phyloP scores from a whole-genome alignment of 1,140 invertebrate species.

The Hylaeus anthracinus region DNA sequence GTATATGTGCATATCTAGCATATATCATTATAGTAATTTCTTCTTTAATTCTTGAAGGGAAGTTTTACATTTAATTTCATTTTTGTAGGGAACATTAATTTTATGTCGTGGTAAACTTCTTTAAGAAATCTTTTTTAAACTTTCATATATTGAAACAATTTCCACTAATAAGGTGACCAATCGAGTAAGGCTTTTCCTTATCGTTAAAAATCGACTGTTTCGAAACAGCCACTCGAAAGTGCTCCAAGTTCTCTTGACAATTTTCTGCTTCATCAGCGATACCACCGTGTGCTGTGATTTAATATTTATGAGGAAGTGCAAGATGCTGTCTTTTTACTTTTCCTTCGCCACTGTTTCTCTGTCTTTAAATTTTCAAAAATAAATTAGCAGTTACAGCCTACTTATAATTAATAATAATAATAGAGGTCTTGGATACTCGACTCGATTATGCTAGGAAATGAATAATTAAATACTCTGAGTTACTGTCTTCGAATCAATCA shows the following conservation, averaged over 20 bases:
- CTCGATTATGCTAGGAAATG: too few relatives aligned
- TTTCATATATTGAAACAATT: not conserved
- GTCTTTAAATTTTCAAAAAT: not conserved
- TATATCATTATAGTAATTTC: too few relatives aligned
- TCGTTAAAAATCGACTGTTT: not conserved
- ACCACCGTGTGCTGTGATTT: not conserved
- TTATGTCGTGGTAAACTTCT: too few relatives aligned
- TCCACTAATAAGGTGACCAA: not conserved
- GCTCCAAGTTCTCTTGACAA: not conserved
- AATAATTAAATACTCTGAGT: too few relatives aligned
- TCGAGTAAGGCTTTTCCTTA: not conserved
- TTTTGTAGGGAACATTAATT: too few relatives aligned
- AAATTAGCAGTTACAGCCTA: not conserved
- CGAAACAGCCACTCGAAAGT: not conserved
- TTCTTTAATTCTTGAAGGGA: too few relatives aligned
- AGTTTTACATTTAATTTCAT: too few relatives aligned
- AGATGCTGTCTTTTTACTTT: not conserved
- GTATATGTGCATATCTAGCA: too few relatives aligned
- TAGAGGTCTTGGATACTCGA: too few relatives aligned
- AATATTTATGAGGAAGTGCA: conserved; percentile 25
- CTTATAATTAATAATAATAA: too few relatives aligned
- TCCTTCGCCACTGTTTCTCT: not conserved
- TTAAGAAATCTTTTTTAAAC: too few relatives aligned
- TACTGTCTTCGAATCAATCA: too few relatives aligned
- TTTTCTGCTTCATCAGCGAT: conserved; percentile 25